Conservation (phyloP, 2,113 vertebrate genomes). For the Dipodomys merriami region DNA sequence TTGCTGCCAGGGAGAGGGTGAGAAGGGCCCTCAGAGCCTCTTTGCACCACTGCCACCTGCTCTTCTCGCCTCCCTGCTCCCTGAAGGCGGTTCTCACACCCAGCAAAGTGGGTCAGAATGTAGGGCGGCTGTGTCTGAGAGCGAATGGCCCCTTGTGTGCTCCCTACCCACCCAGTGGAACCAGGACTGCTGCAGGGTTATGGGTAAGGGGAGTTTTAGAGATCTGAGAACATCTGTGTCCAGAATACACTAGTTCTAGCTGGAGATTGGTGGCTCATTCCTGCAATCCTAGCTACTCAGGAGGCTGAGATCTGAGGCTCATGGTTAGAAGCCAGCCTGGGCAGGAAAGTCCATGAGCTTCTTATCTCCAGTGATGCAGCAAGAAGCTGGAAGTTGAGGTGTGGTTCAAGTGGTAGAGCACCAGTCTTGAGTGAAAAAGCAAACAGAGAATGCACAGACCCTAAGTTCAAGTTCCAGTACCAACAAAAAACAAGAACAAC, state of each 20-base stretch:
- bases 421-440: too few species aligned
- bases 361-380: too few species aligned
- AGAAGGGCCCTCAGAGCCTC: slow-evolving; percentile 63
- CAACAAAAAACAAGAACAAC: too few species aligned
- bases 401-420: too few species aligned
- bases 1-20: slow-evolving; percentile 59
- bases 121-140: slow-evolving; percentile 49
- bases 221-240: neutral
- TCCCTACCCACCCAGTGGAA: neutral
- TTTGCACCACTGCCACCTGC: slow-evolving; percentile 67
- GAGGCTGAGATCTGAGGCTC: too few species aligned
- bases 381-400: too few species aligned
- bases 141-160: neutral
- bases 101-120: slow-evolving; percentile 77
- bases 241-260: neutral
- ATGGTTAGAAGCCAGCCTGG: too few species aligned
- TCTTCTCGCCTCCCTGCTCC: slow-evolving; percentile 68
- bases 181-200: neutral
- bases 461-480: too few species aligned
- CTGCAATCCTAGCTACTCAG: too few species aligned
- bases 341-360: too few species aligned
- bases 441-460: too few species aligned
- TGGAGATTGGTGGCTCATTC: too few species aligned
- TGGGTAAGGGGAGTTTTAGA: neutral
- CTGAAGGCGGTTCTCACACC: slow-evolving; percentile 69